Percentiles rank a stretch among this genome's conserved stretches.
phyloP scores from a whole-genome alignment of 2,888 invertebrate genomes.

The Sialis fuliginosa region DNA sequence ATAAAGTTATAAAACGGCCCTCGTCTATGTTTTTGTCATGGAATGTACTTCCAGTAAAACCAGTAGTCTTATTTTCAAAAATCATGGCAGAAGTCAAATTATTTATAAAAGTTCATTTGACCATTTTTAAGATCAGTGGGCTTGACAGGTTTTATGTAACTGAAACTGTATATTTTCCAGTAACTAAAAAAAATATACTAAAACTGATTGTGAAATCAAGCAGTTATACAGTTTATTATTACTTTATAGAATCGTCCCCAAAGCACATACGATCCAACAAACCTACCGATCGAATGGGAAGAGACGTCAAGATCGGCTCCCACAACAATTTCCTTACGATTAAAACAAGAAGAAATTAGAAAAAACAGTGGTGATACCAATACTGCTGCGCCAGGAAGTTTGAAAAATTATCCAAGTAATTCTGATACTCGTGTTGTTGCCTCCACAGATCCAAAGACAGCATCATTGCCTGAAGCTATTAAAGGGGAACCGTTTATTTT shows the following conservation, averaged over 20 bases:
- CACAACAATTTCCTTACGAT: conserved; percentile 46
- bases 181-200: no score
- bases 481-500: conserved; percentile 29
- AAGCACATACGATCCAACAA: conserved; percentile 34
- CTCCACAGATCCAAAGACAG: not conserved
- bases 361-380: conserved; percentile 1
- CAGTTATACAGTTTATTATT: no score
- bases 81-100: no score
- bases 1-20: no score
- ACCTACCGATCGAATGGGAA: conserved; percentile 43
- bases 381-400: not conserved
- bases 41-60: no score
- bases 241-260: conserved; percentile 27
- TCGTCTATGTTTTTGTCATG: no score
- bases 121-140: no score
- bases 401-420: not conserved
- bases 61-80: no score
- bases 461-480: conserved; percentile 10
- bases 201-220: no score
- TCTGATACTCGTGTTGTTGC: not conserved
- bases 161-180: no score
- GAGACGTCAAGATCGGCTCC: conserved; percentile 59
- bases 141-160: no score
- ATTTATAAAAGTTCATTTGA: no score
- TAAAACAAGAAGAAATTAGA: conserved; percentile 13